Evolutionary conservation across 2,797 vertebrate genomes (phyloP).

Genomic region (Loris lydekkerianus): DNA sequence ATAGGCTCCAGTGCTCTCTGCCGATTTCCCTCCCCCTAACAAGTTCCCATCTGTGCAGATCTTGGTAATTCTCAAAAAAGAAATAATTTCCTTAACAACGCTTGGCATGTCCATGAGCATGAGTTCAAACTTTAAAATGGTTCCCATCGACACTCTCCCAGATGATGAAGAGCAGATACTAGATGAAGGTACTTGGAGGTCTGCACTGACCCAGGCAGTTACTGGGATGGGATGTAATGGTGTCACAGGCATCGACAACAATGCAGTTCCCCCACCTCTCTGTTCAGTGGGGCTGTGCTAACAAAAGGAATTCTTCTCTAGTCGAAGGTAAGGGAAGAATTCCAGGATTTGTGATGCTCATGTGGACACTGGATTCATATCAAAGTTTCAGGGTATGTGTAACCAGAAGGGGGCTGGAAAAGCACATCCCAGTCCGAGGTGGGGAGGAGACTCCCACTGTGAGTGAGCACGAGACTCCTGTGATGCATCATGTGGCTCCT

Average conservation of each 20-base stretch:
- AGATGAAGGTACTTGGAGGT: not conserved
- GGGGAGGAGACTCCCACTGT: not conserved
- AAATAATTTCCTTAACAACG: constrained; percentile 79
- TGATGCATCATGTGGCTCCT: not conserved
- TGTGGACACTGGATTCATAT: not conserved
- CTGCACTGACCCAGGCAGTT: not conserved
- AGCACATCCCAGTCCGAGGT: not conserved
- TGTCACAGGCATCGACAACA: not conserved
- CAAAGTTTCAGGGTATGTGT: not conserved
- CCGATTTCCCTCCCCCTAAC: constrained; percentile 24
- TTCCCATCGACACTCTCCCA: not conserved
- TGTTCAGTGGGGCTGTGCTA: not conserved
- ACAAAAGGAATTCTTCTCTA: constrained; percentile 12
- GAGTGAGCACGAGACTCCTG: not conserved
- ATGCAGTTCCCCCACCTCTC: not conserved
- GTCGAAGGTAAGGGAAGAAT: not conserved
- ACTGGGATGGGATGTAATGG: not conserved
- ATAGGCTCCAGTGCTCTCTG: constrained; percentile 34
- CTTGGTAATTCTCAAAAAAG: constrained; percentile 74
- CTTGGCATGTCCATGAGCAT: constrained; percentile 50
- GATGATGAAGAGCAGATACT: not conserved
- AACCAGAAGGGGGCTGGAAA: not conserved
- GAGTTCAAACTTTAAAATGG: constrained; percentile 13
- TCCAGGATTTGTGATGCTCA: constrained; percentile 7
- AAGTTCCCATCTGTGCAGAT: constrained; percentile 67